These are phyloP conservation scores for Abrostola triplasia DNA, from an alignment of 2,888 invertebrate species.

Conservation along the genomic window DNA sequence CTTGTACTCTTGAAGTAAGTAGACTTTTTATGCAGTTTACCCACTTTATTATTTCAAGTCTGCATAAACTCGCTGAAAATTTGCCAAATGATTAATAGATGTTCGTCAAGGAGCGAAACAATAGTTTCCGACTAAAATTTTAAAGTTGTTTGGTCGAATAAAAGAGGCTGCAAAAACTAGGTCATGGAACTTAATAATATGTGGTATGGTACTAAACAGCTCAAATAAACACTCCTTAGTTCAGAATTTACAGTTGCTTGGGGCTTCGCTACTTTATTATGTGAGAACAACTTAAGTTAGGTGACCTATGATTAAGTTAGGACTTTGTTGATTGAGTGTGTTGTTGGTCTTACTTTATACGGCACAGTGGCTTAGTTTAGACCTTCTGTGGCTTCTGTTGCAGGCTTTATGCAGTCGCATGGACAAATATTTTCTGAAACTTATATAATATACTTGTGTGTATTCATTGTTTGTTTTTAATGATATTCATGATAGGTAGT, in stretches of 20 bases:
- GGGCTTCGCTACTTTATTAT: background rate
- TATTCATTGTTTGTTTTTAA: no score
- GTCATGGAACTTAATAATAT: constrained; percentile 36
- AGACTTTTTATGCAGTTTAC: background rate
- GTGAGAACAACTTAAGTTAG: background rate
- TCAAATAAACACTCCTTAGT: constrained; percentile 33
- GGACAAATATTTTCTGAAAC: no score
- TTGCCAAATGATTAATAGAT: constrained; percentile 33
- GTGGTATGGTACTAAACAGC: constrained; percentile 31
- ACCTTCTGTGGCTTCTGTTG: background rate
- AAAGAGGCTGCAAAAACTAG: constrained; percentile 36
- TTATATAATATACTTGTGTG: no score
- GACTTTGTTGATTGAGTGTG: background rate
- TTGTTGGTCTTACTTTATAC: background rate
- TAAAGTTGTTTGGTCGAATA: constrained; percentile 29
- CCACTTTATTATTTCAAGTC: background rate
- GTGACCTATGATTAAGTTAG: background rate
- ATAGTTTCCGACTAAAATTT: constrained; percentile 37
- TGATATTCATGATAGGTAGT: no score
- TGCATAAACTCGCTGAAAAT: constrained; percentile 21
- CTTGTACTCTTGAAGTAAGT: background rate
- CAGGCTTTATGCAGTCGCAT: no score
- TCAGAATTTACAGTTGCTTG: background rate
- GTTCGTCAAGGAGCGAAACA: constrained; percentile 16
- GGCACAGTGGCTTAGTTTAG: background rate